Conservation (phyloP, 2,113 vertebrate species). For the Xenotilapia leptura region DNA sequence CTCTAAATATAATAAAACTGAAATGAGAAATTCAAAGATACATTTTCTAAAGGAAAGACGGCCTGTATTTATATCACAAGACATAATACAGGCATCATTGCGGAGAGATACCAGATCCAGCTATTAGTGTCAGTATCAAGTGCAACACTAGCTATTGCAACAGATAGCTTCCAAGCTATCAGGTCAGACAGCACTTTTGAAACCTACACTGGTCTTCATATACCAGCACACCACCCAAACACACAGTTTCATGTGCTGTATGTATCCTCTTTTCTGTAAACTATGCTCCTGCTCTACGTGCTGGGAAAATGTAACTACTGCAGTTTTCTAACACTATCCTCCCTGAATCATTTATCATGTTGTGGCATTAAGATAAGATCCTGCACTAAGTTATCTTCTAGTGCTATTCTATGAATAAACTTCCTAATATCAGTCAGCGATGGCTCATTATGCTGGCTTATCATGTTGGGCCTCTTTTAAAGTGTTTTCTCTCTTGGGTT, state of each 20-base stretch:
- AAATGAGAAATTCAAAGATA: background rate
- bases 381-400: slow-evolving; percentile 45
- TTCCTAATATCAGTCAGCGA: slow-evolving; percentile 60
- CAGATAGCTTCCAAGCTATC: background rate
- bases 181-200: background rate
- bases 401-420: slow-evolving; percentile 56
- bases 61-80: background rate
- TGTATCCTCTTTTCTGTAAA: background rate
- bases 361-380: slow-evolving; percentile 61
- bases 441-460: slow-evolving; percentile 60
- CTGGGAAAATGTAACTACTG: slow-evolving; percentile 8
- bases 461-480: slow-evolving; percentile 42
- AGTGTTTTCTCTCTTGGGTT: slow-evolving; percentile 55
- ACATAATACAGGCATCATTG: background rate
- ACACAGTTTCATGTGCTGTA: background rate
- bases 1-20: background rate
- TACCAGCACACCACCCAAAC: background rate
- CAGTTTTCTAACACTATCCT: slow-evolving; percentile 20
- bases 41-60: background rate
- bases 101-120: background rate
- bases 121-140: background rate
- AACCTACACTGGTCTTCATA: background rate
- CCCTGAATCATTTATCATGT: slow-evolving; percentile 61
- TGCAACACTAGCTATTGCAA: background rate
- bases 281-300: background rate